A percentile compares a stretch with the other conserved stretches of the same genome.
Conservation (phyloP, 2,797 vertebrate genomes). For the Triplophysa yarkandensis region DNA sequence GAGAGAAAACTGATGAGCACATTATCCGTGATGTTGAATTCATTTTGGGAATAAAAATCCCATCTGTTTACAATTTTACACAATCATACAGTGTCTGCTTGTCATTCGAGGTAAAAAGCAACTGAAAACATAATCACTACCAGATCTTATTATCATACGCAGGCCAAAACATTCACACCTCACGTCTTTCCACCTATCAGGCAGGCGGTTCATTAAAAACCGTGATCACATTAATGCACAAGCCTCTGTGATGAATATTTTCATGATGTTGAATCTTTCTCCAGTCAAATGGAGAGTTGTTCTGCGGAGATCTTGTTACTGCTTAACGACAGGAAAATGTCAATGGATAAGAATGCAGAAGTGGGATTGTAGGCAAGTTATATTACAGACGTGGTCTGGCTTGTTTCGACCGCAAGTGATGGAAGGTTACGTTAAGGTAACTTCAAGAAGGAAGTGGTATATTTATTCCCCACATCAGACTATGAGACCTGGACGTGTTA, state of each 20-base stretch:
- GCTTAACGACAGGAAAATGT: slow-evolving; percentile 82
- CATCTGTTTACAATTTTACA: slow-evolving; percentile 54
- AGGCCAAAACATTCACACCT: slow-evolving; percentile 42
- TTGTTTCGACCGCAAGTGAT: slow-evolving; percentile 73
- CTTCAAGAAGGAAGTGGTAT: slow-evolving; percentile 47
- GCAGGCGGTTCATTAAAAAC: neutral
- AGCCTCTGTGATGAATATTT: slow-evolving; percentile 58
- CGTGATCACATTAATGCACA: slow-evolving; percentile 38
- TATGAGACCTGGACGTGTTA: slow-evolving; percentile 32
- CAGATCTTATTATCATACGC: slow-evolving; percentile 53
- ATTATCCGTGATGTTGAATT: slow-evolving; percentile 44
- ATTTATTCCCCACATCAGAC: slow-evolving; percentile 54
- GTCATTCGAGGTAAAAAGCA: slow-evolving; percentile 50
- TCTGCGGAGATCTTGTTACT: slow-evolving; percentile 76
- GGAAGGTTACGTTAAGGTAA: slow-evolving; percentile 75
- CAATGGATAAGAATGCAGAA: slow-evolving; percentile 81
- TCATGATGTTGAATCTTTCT: slow-evolving; percentile 66
- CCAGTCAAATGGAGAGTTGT: slow-evolving; percentile 63
- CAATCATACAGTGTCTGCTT: slow-evolving; percentile 52
- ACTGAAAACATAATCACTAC: slow-evolving; percentile 45
- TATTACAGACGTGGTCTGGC: slow-evolving; percentile 82
- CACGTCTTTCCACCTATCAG: slow-evolving; percentile 2
- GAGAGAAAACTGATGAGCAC: slow-evolving; percentile 40
- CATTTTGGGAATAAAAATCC: slow-evolving; percentile 28
- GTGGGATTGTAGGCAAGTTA: slow-evolving; percentile 75